A percentile compares a stretch with the other conserved stretches of the same genome.
Evolutionary conservation across 2,797 vertebrate genomes (phyloP).

Genomic region (Sarcoramphus papa): DNA sequence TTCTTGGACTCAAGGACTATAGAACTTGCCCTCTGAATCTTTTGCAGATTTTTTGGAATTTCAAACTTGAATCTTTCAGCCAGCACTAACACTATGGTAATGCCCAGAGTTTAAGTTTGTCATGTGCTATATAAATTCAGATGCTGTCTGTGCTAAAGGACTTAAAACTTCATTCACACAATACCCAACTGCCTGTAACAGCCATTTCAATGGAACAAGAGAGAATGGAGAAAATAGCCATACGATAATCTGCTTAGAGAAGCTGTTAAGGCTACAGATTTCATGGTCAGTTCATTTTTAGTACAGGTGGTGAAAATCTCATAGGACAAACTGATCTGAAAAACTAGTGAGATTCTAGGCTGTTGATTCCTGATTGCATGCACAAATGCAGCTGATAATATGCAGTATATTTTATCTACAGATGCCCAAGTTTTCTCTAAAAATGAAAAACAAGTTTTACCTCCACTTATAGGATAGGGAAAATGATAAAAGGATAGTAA

Average conservation of each 20-base stretch:
- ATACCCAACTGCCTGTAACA: neutral
- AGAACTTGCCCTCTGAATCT: neutral
- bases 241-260: neutral
- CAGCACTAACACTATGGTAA: neutral
- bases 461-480: neutral
- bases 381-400: neutral
- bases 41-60: neutral
- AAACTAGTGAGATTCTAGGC: neutral
- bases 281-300: neutral
- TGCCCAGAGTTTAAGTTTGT: neutral
- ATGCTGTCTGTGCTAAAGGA: neutral
- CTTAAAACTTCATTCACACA: neutral
- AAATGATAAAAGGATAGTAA: neutral
- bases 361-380: neutral
- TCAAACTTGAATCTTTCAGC: neutral
- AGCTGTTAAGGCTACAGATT: neutral
- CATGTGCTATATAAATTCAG: neutral
- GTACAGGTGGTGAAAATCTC: neutral
- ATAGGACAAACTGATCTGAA: neutral
- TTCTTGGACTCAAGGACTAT: neutral
- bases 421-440: neutral
- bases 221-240: neutral
- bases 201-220: neutral
- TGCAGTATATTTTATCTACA: neutral
- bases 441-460: neutral